phyloP scores from a whole-genome alignment of 2,888 invertebrate genomes.

The Euspilapteryx auroguttella region DNA sequence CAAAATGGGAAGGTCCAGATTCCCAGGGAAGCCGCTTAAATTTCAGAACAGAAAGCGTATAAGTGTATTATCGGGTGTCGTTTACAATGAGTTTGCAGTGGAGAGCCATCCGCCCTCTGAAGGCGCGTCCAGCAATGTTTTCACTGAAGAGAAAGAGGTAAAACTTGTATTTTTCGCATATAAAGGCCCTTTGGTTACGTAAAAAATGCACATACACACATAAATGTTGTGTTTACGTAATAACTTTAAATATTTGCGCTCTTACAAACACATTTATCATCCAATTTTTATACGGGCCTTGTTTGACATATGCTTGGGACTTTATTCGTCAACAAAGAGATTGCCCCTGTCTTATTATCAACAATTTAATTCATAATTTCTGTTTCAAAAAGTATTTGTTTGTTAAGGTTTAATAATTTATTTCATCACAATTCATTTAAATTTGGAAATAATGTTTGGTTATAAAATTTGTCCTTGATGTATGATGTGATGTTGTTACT shows the following conservation, averaged over 20 bases:
- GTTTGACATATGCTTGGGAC: too few relatives aligned
- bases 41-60: conserved; percentile 84
- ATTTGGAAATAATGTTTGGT: too few relatives aligned
- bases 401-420: too few relatives aligned
- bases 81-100: conserved; percentile 51
- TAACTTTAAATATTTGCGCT: conserved; percentile 14
- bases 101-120: conserved; percentile 46
- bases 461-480: too few relatives aligned
- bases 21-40: conserved; percentile 87
- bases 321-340: conserved; percentile 35
- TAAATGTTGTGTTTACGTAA: conserved; percentile 54
- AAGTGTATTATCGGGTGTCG: conserved; percentile 72
- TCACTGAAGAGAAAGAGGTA: conserved; percentile 56
- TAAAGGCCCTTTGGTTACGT: conserved; percentile 15
- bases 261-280: too few relatives aligned
- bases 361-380: too few relatives aligned
- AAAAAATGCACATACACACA: conserved; percentile 17
- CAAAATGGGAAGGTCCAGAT: conserved; percentile 81
- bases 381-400: too few relatives aligned
- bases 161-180: conserved; percentile 15
- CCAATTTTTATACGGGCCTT: too few relatives aligned
- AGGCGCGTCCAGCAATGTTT: conserved; percentile 43
- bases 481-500: too few relatives aligned
- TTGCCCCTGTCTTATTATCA: conserved; percentile 1
- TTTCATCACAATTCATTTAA: too few relatives aligned